phyloP scores from a whole-genome alignment of 2,113 vertebrate species.

The Malurus elegans region DNA sequence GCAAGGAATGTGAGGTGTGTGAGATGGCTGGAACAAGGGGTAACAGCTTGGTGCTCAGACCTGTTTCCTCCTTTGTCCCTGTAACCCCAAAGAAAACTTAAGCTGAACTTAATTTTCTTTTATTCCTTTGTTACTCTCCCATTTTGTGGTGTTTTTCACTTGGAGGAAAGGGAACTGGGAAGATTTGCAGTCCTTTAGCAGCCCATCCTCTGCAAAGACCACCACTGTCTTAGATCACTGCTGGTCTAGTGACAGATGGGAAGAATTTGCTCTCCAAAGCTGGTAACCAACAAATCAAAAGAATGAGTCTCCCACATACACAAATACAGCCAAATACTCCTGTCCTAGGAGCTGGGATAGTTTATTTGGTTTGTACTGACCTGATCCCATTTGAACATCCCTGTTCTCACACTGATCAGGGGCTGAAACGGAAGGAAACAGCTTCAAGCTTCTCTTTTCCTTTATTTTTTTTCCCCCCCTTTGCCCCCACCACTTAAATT shows the following conservation, averaged over 20 bases:
- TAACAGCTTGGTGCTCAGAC: not conserved
- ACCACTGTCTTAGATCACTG: not conserved
- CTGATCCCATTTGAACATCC: conserved; percentile 37
- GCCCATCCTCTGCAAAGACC: not conserved
- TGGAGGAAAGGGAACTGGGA: not conserved
- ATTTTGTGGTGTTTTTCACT: not conserved
- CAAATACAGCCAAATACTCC: not conserved
- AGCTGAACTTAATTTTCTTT: not conserved
- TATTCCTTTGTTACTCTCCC: not conserved
- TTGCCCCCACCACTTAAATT: conserved; percentile 48
- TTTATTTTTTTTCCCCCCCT: conserved; percentile 5
- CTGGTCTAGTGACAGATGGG: not conserved
- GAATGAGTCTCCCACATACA: not conserved
- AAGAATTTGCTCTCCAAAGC: not conserved
- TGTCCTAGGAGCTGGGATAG: not conserved
- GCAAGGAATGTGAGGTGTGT: not conserved
- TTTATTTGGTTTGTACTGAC: conserved; percentile 44
- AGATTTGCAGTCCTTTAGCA: not conserved
- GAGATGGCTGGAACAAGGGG: not conserved
- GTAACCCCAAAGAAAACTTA: not conserved
- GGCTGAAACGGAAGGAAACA: conserved; percentile 66
- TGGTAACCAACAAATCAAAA: not conserved
- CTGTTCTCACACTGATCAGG: conserved; percentile 59
- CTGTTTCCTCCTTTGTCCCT: not conserved
- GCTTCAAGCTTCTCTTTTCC: conserved; percentile 49